Base-by-base conservation (phyloP, 1,140 invertebrate species). In the Scaptomyza graminum region DNA sequence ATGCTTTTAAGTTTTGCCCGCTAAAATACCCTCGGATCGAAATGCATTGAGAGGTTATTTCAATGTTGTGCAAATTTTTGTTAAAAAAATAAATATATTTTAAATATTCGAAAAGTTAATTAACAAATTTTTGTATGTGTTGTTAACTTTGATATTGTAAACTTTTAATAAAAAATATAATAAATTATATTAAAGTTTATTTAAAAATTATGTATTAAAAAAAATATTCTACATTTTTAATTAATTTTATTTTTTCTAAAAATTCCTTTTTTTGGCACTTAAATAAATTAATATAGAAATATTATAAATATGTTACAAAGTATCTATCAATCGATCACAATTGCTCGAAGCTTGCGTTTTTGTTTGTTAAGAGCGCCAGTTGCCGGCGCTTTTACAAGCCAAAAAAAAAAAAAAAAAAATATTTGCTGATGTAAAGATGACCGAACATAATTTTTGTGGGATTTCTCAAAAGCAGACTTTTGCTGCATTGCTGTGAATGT, bases 1-100 rank as follows among this genome's bases (percentile, higher is more conserved):
- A 83, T 83, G 79, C 79, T 83, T 83, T 83, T 83, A 83, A 76
- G 79, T 83, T 83, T 83, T 74, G 80, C 79, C 50, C 69, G 64
- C 39, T 68, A 49, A 49, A 31, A 52, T 50, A 51, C 49, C 50
- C 61, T 44, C 1, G n/a, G 34, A 37, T 7, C 5, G 6, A 16
- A 2, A 31, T 51, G 12, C 12, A 0, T 50, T n/a, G 12, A n/a
- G 0, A n/a, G 12, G 47, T 11, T 28, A 28, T 50, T 13, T 13
- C 11, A 6, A 50, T 43, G 18, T 22, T 2, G 18, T 1, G 1
- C 18, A 22, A 22, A 22, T 22, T 2, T 22, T 22, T 22, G 18
- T 22, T 22, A 22, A 22, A 1, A 22, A 22, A 1, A 22, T n/a
- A n/a, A n/a, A n/a, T n/a, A n/a, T n/a, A n/a, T n/a, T n/a, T 3